Base-by-base conservation (phyloP, 2,113 vertebrate genomes). In the Phalacrocorax carbo region DNA sequence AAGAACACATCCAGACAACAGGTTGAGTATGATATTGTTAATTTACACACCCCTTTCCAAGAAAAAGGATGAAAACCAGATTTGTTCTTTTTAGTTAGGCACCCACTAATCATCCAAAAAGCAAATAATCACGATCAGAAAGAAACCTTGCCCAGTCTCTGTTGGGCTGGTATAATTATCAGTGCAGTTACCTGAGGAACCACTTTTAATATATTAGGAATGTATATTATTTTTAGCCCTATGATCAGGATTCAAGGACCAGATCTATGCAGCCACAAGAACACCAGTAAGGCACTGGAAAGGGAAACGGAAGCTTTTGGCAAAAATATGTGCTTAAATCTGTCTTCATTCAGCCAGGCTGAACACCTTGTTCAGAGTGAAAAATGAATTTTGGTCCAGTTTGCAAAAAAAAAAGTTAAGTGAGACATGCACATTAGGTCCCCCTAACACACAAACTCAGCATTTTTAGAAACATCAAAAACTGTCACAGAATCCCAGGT, bases 351-450 rank as follows among this genome's bases (percentile, higher is more conserved):
- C 46, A 88, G 30, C 4, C 36, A 49, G 55, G 32, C 8, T 51
- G 44, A 96, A 66, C 7, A 55, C 32, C 10, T 42, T 27, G 5
- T 20, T 86, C 16, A 44, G 23, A 80, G 29, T 34, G 36, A 81
- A 93, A 73, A 32, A 40, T 25, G 2, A 18, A 34, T 40, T 90
- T 38, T 36, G 21, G 79, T 27, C 23, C 36, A 72, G 9, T 36
- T 40, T 32, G 30, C 27, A 34, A 86, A 93, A 30, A 76, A 75
- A 15, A 12, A 72, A 76, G 71, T 17, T 5, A 46, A 68, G 25
- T 7, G 7, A 8, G 34, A 52, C 5, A 13, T 4, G 7, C 18
- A 48, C 25, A 57, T 16, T 23, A 62, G 1, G 0, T 26, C 30
- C 54, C 18, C 8, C 36, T 49, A 27, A 52, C 18, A 69, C 10